Evolutionary conservation across 2,113 vertebrate species (phyloP), one percentile per base, ranked within the genome.

Genomic region (Halcyon senegalensis): DNA sequence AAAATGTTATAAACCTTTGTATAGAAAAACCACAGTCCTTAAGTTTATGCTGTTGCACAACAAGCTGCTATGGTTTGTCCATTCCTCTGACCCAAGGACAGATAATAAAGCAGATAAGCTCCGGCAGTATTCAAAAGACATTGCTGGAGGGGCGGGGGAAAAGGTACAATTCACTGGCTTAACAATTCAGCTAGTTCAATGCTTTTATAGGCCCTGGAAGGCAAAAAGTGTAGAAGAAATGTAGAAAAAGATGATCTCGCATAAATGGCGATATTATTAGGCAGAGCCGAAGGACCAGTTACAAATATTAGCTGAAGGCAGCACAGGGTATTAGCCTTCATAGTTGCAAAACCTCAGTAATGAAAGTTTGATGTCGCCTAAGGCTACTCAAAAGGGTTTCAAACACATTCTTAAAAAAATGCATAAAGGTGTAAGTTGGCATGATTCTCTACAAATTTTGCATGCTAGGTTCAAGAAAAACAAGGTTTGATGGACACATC

Each of bases 71-170:
- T 2, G 8, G 59, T 63, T 62, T 2, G 1, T 59, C 72, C 27
- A 74, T 25, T 39, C 50, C 66, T 83, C 77, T 90, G 72, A 59
- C 7, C 44, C 50, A 83, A 39, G 33, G 27, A 56, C 20, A 51
- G 27, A 12, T 55, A 87, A 53, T 46, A 79, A 43, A 59, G 66
- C 21, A 37, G 23, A 53, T 31, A 69, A 90, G 78, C 13, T 56
- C 35, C 58, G 21, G 5, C 35, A 69, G 17, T 31, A 79, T 66
- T 84, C 63, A 79, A 68, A 13, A 67, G 43, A 48, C n/a, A n/a
- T 15, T 7, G 3, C 7, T 28, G 20, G 0, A 19, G 27, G 9
- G 1, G 5, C 7, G 20, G 48, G 48, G 48, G 21, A 17, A 48
- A 48, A 48, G 37, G 31, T 76, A 58, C 35, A 80, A 51, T 46